phyloP scores from a whole-genome alignment of 1,140 invertebrate species.

The Ips nitidus region DNA sequence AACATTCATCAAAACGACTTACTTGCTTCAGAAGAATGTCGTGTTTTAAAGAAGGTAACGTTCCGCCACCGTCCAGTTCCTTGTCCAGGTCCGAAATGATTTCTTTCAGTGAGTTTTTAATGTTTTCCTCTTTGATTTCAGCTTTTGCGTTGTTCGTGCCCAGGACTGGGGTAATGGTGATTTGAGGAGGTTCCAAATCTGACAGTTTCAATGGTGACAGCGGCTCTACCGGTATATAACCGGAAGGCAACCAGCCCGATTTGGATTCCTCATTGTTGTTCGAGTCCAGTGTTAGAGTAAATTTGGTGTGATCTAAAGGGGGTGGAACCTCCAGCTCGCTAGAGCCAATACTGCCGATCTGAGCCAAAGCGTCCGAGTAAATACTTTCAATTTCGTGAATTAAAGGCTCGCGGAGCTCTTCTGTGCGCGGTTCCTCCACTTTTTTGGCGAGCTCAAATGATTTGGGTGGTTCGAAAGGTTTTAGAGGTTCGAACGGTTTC shows the following conservation, averaged over 20 bases:
- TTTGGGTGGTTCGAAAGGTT: conserved; percentile 44
- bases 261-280: conserved; percentile 23
- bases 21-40: conserved; percentile 13
- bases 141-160: conserved; percentile 25
- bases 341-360: conserved; percentile 25
- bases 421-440: conserved; percentile 44
- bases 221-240: conserved; percentile 35
- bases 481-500: conserved; percentile 39
- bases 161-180: conserved; percentile 26
- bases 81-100: conserved; percentile 63
- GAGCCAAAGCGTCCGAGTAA: conserved; percentile 28
- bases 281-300: conserved; percentile 12
- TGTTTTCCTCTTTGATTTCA: conserved; percentile 58
- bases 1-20: neutral
- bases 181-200: conserved; percentile 23
- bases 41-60: conserved; percentile 16
- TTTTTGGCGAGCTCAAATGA: conserved; percentile 43
- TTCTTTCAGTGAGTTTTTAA: conserved; percentile 60
- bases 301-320: conserved; percentile 4
- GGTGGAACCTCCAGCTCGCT: conserved; percentile 9
- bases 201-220: conserved; percentile 37
- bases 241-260: conserved; percentile 25
- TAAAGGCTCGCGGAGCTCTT: conserved; percentile 10
- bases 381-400: conserved; percentile 27
- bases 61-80: conserved; percentile 16